A percentile compares a stretch with the other conserved stretches of the same genome.
Evolutionary conservation across 37 sponge, comb jelly and placozoan species (phyloP).

Genomic region (Ephydatia muelleri): DNA sequence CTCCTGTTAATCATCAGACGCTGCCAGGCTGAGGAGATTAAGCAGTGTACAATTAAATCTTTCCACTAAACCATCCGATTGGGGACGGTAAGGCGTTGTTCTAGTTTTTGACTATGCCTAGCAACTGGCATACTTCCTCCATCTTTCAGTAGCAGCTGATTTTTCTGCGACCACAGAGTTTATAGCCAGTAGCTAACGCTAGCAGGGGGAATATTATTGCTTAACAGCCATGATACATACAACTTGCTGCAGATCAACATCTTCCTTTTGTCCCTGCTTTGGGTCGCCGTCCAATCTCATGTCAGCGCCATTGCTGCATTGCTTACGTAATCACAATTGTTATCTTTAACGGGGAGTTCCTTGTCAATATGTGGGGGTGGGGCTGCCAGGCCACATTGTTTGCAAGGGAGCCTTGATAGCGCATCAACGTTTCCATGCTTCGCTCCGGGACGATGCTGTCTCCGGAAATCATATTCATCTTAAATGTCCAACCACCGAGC

Average conservation of each 20-base stretch:
- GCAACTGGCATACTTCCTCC: background rate
- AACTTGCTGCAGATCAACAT: background rate
- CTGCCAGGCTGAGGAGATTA: background rate
- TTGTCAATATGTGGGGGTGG: background rate
- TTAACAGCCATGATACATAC: background rate
- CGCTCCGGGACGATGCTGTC: slow-evolving; percentile 24
- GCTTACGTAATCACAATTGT: background rate
- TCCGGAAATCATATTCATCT: background rate
- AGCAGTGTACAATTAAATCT: slow-evolving; percentile 6
- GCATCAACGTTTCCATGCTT: slow-evolving; percentile 32
- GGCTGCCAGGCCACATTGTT: slow-evolving; percentile 4
- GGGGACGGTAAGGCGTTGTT: background rate
- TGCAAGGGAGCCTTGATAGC: slow-evolving; percentile 24
- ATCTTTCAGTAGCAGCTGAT: background rate
- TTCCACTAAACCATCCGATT: background rate
- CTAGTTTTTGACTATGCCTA: slow-evolving; percentile 8
- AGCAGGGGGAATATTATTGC: background rate
- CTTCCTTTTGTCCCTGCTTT: background rate
- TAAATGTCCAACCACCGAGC: slow-evolving; percentile 26
- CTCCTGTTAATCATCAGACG: background rate
- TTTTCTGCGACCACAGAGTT: background rate
- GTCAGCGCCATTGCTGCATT: background rate
- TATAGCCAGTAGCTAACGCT: background rate
- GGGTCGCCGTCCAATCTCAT: background rate
- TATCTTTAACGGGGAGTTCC: background rate